A percentile compares a stretch with the other conserved stretches of the same genome.
phyloP scores from a whole-genome alignment of 2,113 vertebrate genomes.

The Lota lota region DNA sequence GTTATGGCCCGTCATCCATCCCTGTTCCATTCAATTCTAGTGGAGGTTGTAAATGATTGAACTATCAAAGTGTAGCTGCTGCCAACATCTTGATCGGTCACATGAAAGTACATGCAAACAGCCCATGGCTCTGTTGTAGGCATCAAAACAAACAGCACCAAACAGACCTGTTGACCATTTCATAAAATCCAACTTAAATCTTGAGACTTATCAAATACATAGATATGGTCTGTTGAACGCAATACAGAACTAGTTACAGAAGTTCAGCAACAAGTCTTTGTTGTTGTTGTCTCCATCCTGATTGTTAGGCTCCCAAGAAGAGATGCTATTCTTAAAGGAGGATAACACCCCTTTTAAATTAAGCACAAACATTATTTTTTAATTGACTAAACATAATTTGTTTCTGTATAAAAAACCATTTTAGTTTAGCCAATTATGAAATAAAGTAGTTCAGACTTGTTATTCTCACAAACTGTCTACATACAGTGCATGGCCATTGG shows the following conservation, averaged over 20 bases:
- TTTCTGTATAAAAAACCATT: no score
- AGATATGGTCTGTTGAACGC: not conserved
- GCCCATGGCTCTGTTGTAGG: not conserved
- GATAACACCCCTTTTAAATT: no score
- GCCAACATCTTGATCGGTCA: slow-evolving; percentile 20
- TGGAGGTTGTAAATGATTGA: no score
- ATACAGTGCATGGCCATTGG: slow-evolving; percentile 29
- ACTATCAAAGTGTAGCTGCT: not conserved
- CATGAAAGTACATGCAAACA: slow-evolving; percentile 20
- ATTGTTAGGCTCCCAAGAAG: no score
- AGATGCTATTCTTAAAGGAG: no score
- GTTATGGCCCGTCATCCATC: no score
- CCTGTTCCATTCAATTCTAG: no score
- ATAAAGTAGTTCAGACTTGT: slow-evolving; percentile 31
- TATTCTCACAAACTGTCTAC: slow-evolving; percentile 39
- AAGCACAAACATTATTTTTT: no score
- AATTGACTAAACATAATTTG: no score
- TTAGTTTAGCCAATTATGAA: no score
- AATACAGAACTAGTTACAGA: not conserved
- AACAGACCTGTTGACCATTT: slow-evolving; percentile 17
- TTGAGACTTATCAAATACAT: not conserved
- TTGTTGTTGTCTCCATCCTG: no score
- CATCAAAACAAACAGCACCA: slow-evolving; percentile 16
- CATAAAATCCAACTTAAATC: not conserved
- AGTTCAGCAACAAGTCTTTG: no score